Base-by-base conservation (phyloP, 1,140 invertebrate species). In the Aleiodes sp. region DNA sequence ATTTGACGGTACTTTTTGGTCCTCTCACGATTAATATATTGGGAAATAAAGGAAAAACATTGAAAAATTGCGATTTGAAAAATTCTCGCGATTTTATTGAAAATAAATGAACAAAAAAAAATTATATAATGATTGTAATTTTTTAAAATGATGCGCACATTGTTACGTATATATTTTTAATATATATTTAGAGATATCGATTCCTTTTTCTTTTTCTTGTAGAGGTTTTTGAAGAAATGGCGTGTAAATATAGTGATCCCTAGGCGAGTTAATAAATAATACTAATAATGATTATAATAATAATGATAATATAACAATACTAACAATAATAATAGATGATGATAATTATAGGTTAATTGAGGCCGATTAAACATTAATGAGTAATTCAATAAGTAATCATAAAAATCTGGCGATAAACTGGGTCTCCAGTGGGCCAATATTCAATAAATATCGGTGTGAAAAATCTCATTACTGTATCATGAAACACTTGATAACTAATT, bases 391-490 rank as follows among this genome's bases (percentile, higher is more conserved):
- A 43, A 43, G 37, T 64, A 43, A 64, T 66, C n/a, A 33, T 59
- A 59, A 66, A 78, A 75, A 77, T 76, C 82, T 83, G 82, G 82
- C 83, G 74, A 85, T 77, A 83, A 70, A 73, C 81, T 79, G 82
- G 82, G 76, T 77, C 76, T 82, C 78, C 82, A 76, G 75, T 75
- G 83, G 83, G 78, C 81, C 81, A 86, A 85, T 85, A 85, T 85
- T 85, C 84, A 78, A 84, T 84, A 85, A 85, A 86, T 86, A 86
- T 85, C 84, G 83, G 84, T 80, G 77, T 77, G 64, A 73, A 60
- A 62, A 73, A 24, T 72, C 35, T 14, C 65, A 73, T 68, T 61
- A 39, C 24, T 31, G n/a, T n/a, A n/a, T 72, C 37, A 57, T 37
- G 9, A 68, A 68, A 31, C 21, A 59, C 41, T 28, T 35, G 62